These are phyloP conservation scores for Planiliza haematocheilus DNA, from an alignment of 2,113 vertebrate genomes.

Conservation along the genomic window DNA sequence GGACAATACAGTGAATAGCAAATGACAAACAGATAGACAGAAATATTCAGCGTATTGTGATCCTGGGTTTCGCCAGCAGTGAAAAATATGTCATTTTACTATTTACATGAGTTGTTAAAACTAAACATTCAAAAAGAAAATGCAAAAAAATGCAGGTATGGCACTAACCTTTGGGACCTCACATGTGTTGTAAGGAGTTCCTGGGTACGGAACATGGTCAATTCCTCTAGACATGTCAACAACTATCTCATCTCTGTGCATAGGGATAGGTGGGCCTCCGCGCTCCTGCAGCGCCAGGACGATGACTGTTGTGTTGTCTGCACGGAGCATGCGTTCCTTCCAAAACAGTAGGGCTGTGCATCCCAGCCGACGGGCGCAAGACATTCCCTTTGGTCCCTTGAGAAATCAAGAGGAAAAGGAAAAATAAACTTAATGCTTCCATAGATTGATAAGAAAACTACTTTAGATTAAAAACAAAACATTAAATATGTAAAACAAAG, in stretches of 20 bases:
- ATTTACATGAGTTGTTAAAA: not conserved
- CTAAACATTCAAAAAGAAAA: not conserved
- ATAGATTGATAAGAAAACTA: no score
- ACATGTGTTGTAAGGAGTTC: slow-evolving; percentile 87
- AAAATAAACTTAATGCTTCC: not conserved
- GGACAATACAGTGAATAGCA: slow-evolving; percentile 52
- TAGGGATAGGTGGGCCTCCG: slow-evolving; percentile 75
- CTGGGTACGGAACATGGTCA: slow-evolving; percentile 73
- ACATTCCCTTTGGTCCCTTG: slow-evolving; percentile 91
- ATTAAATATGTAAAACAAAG: no score
- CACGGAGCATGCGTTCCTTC: slow-evolving; percentile 96
- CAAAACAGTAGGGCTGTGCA: slow-evolving; percentile 92
- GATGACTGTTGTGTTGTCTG: slow-evolving; percentile 97
- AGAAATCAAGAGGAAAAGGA: slow-evolving; percentile 4
- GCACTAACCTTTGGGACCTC: slow-evolving; percentile 85
- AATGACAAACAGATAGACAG: slow-evolving; percentile 48
- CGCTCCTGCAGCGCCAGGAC: slow-evolving; percentile 91
- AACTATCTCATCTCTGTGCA: slow-evolving; percentile 89
- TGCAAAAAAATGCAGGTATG: not conserved
- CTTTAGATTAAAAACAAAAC: no score
- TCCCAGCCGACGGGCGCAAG: slow-evolving; percentile 92
- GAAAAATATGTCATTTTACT: slow-evolving; percentile 27
- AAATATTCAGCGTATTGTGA: slow-evolving; percentile 21
- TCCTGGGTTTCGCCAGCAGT: slow-evolving; percentile 23
- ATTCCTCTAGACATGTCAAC: slow-evolving; percentile 90